Percentiles rank a stretch among this genome's conserved stretches.
phyloP scores from a whole-genome alignment of 2,797 vertebrate genomes.

The Geotria australis region DNA sequence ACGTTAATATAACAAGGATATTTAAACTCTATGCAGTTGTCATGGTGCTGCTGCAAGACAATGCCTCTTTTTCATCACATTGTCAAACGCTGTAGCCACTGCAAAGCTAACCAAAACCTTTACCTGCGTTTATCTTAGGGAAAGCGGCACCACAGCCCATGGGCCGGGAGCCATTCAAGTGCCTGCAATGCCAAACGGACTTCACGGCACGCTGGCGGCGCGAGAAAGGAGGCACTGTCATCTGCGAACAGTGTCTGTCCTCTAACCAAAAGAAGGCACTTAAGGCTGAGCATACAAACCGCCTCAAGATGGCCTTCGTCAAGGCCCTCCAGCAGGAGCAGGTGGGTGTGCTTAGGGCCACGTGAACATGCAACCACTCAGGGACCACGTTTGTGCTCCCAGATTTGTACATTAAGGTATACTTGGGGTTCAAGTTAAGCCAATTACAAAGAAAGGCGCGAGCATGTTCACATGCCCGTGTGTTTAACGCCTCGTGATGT shows the following conservation, averaged over 20 bases:
- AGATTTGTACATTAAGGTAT: no score
- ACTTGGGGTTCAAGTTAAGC: no score
- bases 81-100: no score
- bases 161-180: slow-evolving; percentile 39
- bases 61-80: background rate
- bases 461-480: no score
- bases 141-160: no score
- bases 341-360: background rate
- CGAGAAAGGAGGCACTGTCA: slow-evolving; percentile 52
- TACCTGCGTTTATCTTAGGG: no score
- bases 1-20: no score
- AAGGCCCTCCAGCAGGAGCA: slow-evolving; percentile 78
- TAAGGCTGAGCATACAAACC: slow-evolving; percentile 75
- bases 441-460: no score
- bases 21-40: no score
- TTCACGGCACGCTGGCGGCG: slow-evolving; percentile 95
- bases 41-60: background rate
- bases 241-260: slow-evolving; percentile 90
- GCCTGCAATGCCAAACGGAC: slow-evolving; percentile 84
- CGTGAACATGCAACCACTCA: background rate
- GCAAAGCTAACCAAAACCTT: no score
- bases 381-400: no score
- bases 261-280: slow-evolving; percentile 82
- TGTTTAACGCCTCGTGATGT: no score
- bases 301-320: slow-evolving; percentile 82